These are phyloP conservation scores for Synergus gifuensis DNA, from an alignment of 2,888 invertebrate species.

Conservation along the genomic window DNA sequence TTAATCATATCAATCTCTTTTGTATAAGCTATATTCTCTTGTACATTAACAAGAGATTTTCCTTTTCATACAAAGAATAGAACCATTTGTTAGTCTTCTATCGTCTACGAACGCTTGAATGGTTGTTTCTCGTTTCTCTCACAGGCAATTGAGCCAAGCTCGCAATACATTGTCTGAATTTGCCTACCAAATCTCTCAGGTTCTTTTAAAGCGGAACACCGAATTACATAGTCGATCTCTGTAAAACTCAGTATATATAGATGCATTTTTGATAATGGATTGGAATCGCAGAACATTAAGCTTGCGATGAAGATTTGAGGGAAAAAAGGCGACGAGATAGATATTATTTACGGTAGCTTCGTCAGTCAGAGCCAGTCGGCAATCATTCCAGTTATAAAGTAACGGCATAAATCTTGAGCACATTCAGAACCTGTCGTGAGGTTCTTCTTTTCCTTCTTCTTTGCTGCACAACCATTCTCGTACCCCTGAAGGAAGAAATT, in stretches of 20 bases:
- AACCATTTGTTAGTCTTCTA: constrained; percentile 9
- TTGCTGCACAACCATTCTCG: neutral
- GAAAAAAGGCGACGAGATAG: neutral
- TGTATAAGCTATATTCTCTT: neutral
- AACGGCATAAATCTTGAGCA: neutral
- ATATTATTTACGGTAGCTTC: neutral
- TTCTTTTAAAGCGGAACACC: neutral
- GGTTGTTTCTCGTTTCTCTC: neutral
- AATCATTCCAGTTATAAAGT: neutral
- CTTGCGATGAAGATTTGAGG: neutral
- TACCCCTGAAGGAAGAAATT: neutral
- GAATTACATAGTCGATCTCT: neutral
- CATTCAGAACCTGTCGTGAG: neutral
- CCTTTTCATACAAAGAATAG: neutral
- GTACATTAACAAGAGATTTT: neutral
- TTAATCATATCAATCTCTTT: neutral
- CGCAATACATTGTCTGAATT: constrained; percentile 6
- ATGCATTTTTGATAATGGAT: neutral
- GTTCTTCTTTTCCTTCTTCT: neutral
- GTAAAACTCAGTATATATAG: constrained; percentile 1
- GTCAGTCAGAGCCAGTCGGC: neutral
- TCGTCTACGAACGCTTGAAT: constrained; percentile 23
- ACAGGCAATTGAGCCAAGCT: neutral
- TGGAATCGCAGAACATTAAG: neutral
- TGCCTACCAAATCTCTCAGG: constrained; percentile 7